Conservation (phyloP, 92 coral and sea anemone genomes). For the Plumapathes pennacea region DNA sequence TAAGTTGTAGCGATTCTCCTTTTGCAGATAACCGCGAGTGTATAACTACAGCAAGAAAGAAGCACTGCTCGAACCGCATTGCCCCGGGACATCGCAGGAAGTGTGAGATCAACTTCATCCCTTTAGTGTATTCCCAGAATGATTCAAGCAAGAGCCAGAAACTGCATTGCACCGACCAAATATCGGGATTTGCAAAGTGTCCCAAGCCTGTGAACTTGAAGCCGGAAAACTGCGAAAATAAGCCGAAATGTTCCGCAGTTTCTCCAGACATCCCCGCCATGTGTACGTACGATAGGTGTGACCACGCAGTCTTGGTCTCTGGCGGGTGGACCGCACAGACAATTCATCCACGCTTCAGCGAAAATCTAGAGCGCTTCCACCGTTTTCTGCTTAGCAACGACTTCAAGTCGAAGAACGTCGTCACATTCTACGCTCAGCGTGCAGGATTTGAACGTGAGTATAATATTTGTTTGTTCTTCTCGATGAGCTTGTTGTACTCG, state of each 20-base stretch:
- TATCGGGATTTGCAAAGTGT: slow-evolving; percentile 69
- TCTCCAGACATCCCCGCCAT: slow-evolving; percentile 9
- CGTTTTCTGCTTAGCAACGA: slow-evolving; percentile 62
- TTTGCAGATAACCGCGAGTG: slow-evolving; percentile 75
- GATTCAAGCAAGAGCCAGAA: slow-evolving; percentile 55
- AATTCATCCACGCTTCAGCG: slow-evolving; percentile 60
- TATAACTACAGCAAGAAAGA: slow-evolving; percentile 73
- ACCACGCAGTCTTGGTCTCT: slow-evolving; percentile 78
- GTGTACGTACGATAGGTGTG: slow-evolving; percentile 70
- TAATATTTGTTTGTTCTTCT: slow-evolving; percentile 16
- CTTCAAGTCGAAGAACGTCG: slow-evolving; percentile 63
- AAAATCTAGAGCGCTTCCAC: slow-evolving; percentile 71
- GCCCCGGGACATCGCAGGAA: slow-evolving; percentile 57
- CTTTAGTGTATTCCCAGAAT: slow-evolving; percentile 54
- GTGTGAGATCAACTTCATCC: slow-evolving; percentile 89
- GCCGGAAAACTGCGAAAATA: slow-evolving; percentile 59
- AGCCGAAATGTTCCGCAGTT: slow-evolving; percentile 58
- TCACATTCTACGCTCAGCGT: slow-evolving; percentile 81
- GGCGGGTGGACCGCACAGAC: slow-evolving; percentile 89
- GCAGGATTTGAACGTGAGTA: slow-evolving; percentile 86
- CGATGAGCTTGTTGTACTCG: slow-evolving; percentile 10
- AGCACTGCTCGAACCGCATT: slow-evolving; percentile 74
- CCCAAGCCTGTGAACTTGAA: slow-evolving; percentile 11
- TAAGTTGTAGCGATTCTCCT: no score
- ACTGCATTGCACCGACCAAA: slow-evolving; percentile 56